These are phyloP conservation scores for Brachionus plicatilis DNA, from an alignment of 1,140 invertebrate genomes.

Conservation along the genomic window DNA sequence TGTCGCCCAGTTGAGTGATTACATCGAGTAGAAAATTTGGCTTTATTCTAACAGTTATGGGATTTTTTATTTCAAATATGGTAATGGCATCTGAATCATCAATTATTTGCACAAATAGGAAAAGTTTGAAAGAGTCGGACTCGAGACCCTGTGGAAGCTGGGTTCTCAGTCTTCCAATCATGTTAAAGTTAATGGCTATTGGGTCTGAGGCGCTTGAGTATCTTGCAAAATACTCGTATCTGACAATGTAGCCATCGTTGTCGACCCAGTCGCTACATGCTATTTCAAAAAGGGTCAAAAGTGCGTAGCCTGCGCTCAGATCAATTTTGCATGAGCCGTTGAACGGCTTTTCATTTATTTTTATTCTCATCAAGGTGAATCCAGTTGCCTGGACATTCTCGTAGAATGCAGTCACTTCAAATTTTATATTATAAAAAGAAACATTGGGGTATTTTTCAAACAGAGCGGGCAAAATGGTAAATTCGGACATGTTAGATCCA, in stretches of 20 bases:
- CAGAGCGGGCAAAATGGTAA: background rate
- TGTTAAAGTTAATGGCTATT: background rate
- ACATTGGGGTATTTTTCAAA: background rate
- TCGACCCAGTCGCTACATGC: background rate
- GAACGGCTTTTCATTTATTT: background rate
- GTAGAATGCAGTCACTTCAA: background rate
- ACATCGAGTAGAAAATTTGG: background rate
- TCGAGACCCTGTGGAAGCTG: conserved; percentile 6
- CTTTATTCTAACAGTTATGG: background rate
- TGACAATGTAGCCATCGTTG: background rate
- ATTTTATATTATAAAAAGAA: background rate
- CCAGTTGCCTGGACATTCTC: background rate
- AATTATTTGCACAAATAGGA: background rate
- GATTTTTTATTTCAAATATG: background rate
- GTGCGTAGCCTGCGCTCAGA: background rate
- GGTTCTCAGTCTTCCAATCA: background rate
- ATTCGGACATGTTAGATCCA: background rate
- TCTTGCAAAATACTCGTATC: conserved; percentile 25
- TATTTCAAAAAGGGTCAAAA: background rate
- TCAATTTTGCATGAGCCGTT: background rate
- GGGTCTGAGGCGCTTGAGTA: background rate
- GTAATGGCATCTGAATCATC: background rate
- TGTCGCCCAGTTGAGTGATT: background rate
- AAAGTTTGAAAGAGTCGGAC: background rate
- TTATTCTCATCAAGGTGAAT: background rate